Evolutionary conservation across 2,113 vertebrate species (phyloP), one percentile per base, ranked within the genome.

Genomic region (Lamprotornis superbus): DNA sequence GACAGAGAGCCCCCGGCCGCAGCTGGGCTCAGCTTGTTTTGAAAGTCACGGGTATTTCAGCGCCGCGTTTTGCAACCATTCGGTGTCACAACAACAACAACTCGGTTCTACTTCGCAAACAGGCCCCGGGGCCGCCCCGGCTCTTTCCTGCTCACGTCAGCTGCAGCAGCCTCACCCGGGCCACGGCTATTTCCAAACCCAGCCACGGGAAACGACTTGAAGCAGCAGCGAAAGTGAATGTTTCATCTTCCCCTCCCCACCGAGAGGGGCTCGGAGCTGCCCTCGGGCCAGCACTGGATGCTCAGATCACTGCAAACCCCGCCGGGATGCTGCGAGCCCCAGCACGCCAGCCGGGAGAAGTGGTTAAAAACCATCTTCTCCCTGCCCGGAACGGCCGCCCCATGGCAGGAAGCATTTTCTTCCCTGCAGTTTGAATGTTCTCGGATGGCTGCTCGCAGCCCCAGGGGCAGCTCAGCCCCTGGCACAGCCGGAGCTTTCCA

Each of bases 401-500:
- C 13, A 3, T 0, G 42, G 86, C 78, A 74, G 68, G 76, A 57
- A 76, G 35, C 15, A 0, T 46, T 87, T 64, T 44, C 35, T 39
- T 69, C 23, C 31, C 46, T 6, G 86, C 76, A 80, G 31, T 30
- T 69, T 6, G 15, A 12, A 8, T 10, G 8, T 28, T 94, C 57
- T 70, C 21, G 10, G 88, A 5, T 49, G 83, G 87, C 52, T 71
- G 86, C 67, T 44, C 55, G 25, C 57, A 74, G 70, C 73, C 47
- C 57, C 18, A 7, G 18, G 56, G 76, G 44, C 83, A 71, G 78
- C 70, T 39, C 75, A 79, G 71, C 84, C 91, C 4, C 86, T 91
- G 95, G 93, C 92, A 93, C 31, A 2, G 50, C 79, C 9, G 5
- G 20, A 76, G 93, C 89, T 96, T 92, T 95, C 89, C 94, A 95